These are phyloP conservation scores for Chrysocyon brachyurus DNA, from an alignment of 2,797 vertebrate species.

Conservation along the genomic window DNA sequence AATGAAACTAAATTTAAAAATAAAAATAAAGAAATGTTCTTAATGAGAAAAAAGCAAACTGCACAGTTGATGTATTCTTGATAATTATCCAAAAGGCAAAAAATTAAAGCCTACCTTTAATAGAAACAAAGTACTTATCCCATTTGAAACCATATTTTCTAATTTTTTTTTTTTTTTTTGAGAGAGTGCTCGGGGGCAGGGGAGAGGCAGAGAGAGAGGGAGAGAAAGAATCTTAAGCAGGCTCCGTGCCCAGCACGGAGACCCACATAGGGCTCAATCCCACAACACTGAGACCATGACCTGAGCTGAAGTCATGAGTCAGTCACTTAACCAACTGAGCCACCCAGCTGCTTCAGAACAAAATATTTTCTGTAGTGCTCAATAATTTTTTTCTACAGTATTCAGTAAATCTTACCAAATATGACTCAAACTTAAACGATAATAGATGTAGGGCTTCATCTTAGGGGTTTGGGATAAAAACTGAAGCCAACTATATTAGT, in stretches of 20 bases:
- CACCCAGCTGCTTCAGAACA: neutral
- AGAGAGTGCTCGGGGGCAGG: neutral
- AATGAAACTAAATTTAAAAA: neutral
- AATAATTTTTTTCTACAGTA: neutral
- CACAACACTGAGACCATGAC: neutral
- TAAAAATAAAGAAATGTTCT: neutral
- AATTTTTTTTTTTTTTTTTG: neutral
- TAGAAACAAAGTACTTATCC: neutral
- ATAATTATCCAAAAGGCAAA: neutral
- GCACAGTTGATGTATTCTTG: neutral
- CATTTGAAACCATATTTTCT: slow-evolving; percentile 4
- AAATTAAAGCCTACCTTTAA: neutral
- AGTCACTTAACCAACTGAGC: neutral
- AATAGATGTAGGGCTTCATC: neutral
- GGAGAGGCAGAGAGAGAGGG: neutral
- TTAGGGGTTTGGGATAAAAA: neutral
- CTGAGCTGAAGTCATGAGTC: neutral
- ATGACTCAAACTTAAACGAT: neutral
- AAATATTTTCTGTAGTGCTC: neutral
- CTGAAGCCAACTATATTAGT: neutral
- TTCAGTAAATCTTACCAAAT: neutral
- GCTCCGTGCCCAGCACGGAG: neutral
- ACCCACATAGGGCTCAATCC: neutral
- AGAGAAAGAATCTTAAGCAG: neutral
- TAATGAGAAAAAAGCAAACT: neutral